These are phyloP conservation scores for Knipowitschia caucasica DNA, from an alignment of 2,797 vertebrate genomes.

Conservation along the genomic window DNA sequence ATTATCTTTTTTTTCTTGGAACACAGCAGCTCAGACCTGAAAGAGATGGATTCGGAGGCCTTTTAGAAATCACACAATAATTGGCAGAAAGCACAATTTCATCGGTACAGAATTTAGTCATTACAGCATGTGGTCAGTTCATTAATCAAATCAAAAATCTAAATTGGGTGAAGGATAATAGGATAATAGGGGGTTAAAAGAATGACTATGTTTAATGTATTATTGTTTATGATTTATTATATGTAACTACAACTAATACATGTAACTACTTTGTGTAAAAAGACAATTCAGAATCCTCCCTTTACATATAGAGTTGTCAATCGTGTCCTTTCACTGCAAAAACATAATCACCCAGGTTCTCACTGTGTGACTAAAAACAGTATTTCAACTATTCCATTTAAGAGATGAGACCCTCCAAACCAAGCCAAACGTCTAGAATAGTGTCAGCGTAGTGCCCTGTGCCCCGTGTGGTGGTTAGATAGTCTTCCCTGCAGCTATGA, in stretches of 20 bases:
- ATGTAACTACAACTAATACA: too few species aligned
- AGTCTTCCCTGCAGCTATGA: conserved; percentile 25
- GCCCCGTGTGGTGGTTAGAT: conserved; percentile 3
- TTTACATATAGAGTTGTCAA: too few species aligned
- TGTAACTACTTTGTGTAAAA: too few species aligned
- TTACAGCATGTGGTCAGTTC: background rate
- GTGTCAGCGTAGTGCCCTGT: background rate
- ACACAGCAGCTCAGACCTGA: conserved; percentile 23
- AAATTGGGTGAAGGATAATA: too few species aligned
- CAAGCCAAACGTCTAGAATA: background rate
- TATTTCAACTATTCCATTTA: background rate
- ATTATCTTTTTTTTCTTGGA: conserved; percentile 38
- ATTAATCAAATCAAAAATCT: background rate
- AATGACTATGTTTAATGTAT: too few species aligned
- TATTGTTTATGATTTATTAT: too few species aligned
- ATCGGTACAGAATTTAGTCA: background rate
- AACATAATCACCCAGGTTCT: background rate
- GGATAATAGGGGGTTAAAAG: too few species aligned
- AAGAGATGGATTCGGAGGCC: conserved; percentile 11
- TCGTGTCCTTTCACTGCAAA: too few species aligned
- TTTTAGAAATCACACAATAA: conserved; percentile 39
- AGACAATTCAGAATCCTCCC: too few species aligned
- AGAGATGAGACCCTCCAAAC: background rate
- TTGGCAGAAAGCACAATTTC: background rate
- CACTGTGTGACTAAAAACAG: background rate